Evolutionary conservation across 2,113 vertebrate species (phyloP), one percentile per base, ranked within the genome.

Genomic region (Passer montanus): DNA sequence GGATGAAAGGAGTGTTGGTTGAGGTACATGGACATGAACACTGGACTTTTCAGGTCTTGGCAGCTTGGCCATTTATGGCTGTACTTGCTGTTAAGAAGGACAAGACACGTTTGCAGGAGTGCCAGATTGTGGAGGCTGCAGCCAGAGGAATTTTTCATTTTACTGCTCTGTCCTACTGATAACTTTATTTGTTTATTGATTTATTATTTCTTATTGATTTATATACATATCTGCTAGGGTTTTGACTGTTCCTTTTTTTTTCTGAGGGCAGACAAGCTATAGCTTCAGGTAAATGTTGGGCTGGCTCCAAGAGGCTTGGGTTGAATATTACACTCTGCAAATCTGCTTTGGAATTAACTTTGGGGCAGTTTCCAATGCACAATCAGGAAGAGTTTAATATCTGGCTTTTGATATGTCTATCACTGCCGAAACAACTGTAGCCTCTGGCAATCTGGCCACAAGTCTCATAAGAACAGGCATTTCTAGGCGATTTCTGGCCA

Each of bases 341-440:
- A 83, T 77, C 35, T 70, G 73, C 27, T 84, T 89, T 84, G 91
- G 66, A 90, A 75, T 39, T 47, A 90, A 72, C 52, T 95, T 78
- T 22, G 72, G 67, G 70, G 63, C 49, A 73, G 37, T 89, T 95
- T 95, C 67, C 66, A 87, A 23, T 3, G n/a, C 31, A 53, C 77
- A 82, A 37, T 89, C 28, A 87, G 69, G 70, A 89, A 91, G 66
- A 91, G 84, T 76, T 95, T 92, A 79, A 64, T 95, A 84, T 79
- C 35, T 78, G 62, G 58, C 77, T 89, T 91, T 83, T 78, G 76
- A 41, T 84, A 84, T 3, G 5, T 84, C 77, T 58, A 84, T 75
- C 84, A 60, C 12, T 2, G 4, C 84, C 0, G 41, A 89, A 60
- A 81, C 62, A 55, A 52, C 69, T 27, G 20, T 35, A 87, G 30